phyloP scores from a whole-genome alignment of 2,797 vertebrate genomes.

The Xiphophorus birchmanni region DNA sequence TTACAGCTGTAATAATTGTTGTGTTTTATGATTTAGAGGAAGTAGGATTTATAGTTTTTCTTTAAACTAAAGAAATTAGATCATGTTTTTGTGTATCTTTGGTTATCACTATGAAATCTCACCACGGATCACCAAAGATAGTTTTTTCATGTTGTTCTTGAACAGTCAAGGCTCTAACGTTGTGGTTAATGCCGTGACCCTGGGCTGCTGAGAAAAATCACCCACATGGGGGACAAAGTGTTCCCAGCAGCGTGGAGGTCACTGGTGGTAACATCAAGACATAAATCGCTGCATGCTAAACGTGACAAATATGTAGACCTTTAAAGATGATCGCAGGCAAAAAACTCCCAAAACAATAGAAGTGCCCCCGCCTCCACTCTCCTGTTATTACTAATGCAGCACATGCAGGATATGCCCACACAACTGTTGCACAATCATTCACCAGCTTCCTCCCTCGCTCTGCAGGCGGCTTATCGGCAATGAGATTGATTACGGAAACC shows the following conservation, averaged over 20 bases:
- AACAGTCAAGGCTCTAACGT: conserved; percentile 20
- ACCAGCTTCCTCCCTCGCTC: background rate
- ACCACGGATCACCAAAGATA: background rate
- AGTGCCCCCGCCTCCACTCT: conserved; percentile 27
- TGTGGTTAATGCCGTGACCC: conserved; percentile 46
- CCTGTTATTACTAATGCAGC: conserved; percentile 24
- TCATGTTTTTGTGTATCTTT: background rate
- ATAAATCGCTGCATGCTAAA: conserved; percentile 6
- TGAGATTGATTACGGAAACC: conserved; percentile 34
- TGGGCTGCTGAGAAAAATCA: conserved; percentile 23
- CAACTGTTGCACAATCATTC: conserved; percentile 14
- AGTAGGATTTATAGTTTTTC: background rate
- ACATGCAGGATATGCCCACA: conserved; percentile 18
- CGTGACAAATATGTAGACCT: conserved; percentile 16
- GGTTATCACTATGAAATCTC: background rate
- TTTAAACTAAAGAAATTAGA: background rate
- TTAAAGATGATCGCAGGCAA: conserved; percentile 17
- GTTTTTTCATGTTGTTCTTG: background rate
- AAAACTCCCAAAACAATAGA: conserved; percentile 16
- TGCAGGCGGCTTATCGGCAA: conserved; percentile 15
- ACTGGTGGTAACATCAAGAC: background rate
- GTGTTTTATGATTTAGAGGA: background rate
- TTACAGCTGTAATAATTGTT: background rate
- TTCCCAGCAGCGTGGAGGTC: conserved; percentile 28
- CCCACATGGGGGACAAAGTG: conserved; percentile 7